A percentile compares a stretch with the other conserved stretches of the same genome.
Conservation (phyloP, 2,888 invertebrate species). For the Polymixis flavicincta region DNA sequence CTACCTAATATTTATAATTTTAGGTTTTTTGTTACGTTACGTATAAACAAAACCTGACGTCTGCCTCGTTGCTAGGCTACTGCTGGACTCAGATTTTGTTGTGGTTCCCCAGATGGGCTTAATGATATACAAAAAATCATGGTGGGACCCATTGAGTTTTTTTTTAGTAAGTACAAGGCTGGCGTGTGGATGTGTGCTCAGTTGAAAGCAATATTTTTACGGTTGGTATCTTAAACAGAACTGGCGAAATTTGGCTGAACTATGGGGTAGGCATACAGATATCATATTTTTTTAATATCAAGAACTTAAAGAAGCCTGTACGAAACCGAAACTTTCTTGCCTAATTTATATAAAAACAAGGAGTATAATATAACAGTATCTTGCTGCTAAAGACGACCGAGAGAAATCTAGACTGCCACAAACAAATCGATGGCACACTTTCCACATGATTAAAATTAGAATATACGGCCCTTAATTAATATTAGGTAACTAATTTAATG, state of each 20-base stretch:
- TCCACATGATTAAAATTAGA: slow-evolving; percentile 26
- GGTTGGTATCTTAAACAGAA: neutral
- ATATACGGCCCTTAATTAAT: slow-evolving; percentile 42
- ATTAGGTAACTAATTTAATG: slow-evolving; percentile 61
- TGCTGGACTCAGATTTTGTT: neutral
- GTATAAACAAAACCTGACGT: neutral
- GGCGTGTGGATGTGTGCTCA: too few species aligned
- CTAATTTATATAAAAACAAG: neutral
- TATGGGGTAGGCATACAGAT: neutral
- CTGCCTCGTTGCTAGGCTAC: neutral
- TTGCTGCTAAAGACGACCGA: neutral
- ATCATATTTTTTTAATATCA: neutral
- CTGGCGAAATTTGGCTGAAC: too few species aligned
- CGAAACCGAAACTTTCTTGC: neutral
- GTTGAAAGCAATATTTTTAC: neutral
- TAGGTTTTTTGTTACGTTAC: neutral
- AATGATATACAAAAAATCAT: neutral
- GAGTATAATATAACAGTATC: neutral
- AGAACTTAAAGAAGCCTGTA: neutral
- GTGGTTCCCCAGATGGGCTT: too few species aligned
- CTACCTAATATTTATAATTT: neutral
- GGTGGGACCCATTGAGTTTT: neutral
- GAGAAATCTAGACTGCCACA: slow-evolving; percentile 23
- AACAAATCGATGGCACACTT: slow-evolving; percentile 36
- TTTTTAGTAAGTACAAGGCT: neutral